Evolutionary conservation across 2,113 vertebrate species (phyloP).

Genomic region (Colius striatus): DNA sequence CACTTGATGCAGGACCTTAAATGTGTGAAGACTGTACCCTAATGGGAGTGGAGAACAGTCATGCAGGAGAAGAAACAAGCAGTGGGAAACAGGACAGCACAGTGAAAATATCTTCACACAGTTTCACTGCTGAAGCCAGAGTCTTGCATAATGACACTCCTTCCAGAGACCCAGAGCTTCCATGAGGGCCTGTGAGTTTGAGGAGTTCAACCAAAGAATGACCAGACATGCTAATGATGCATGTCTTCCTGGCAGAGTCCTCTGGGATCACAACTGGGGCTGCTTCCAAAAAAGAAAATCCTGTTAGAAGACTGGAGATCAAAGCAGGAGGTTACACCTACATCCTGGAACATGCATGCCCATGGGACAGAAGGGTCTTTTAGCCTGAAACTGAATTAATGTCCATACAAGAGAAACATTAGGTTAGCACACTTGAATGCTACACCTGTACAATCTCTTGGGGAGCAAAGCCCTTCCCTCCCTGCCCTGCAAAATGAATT

Average conservation of each 20-base stretch:
- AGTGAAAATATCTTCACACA: neutral
- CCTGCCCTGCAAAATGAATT: neutral
- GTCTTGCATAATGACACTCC: neutral
- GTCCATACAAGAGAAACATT: neutral
- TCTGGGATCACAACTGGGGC: neutral
- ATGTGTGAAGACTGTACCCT: neutral
- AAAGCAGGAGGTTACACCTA: conserved; percentile 35
- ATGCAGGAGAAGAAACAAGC: conserved; percentile 38
- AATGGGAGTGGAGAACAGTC: neutral
- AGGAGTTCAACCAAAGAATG: neutral
- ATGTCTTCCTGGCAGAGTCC: neutral
- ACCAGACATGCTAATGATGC: neutral
- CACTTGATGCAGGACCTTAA: neutral
- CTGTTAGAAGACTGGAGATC: neutral
- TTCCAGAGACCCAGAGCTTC: neutral
- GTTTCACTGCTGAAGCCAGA: neutral
- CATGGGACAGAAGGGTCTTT: neutral
- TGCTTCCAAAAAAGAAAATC: neutral
- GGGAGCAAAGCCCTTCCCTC: neutral
- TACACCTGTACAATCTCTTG: neutral
- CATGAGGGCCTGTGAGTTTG: neutral
- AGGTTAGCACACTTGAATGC: fast-evolving
- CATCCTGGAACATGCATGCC: neutral
- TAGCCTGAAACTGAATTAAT: too few species aligned
- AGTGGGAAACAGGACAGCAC: neutral